phyloP scores from a whole-genome alignment of 1,140 invertebrate genomes.

The Phymorhynchus buccinoides region DNA sequence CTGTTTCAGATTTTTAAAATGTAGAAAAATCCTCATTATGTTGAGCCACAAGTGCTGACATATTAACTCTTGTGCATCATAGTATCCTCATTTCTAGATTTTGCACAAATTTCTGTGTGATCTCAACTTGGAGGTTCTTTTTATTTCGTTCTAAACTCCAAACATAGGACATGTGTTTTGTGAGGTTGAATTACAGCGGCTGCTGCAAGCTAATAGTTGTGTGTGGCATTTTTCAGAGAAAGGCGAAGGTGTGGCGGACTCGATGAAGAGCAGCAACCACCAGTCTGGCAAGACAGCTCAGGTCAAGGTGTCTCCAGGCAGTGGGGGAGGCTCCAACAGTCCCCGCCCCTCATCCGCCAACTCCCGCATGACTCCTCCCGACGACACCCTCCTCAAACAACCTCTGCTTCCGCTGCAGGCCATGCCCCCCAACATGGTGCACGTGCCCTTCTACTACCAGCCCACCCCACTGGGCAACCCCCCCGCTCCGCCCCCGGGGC shows the following conservation, averaged over 20 bases:
- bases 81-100: too few species aligned
- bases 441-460: conserved; percentile 27
- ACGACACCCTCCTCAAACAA: background rate
- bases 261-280: background rate
- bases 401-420: background rate
- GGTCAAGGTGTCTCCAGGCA: conserved; percentile 23
- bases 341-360: conserved; percentile 24
- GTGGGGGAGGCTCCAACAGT: conserved; percentile 31
- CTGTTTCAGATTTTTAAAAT: too few species aligned
- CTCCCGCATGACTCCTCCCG: conserved; percentile 14
- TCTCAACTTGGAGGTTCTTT: too few species aligned
- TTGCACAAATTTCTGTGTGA: too few species aligned
- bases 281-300: conserved; percentile 30
- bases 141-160: too few species aligned
- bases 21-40: too few species aligned
- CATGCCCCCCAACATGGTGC: conserved; percentile 1
- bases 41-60: too few species aligned
- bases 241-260: background rate
- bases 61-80: too few species aligned
- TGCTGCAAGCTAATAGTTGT: background rate
- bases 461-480: conserved; percentile 34
- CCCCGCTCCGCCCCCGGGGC: conserved; percentile 34
- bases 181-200: too few species aligned
- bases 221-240: conserved; percentile 12
- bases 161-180: too few species aligned